Percentiles rank a stretch among this genome's conserved stretches.
Conservation (phyloP, 30 jellyfish, hydroid and myxozoan genomes). For the Cassiopea andromeda region DNA sequence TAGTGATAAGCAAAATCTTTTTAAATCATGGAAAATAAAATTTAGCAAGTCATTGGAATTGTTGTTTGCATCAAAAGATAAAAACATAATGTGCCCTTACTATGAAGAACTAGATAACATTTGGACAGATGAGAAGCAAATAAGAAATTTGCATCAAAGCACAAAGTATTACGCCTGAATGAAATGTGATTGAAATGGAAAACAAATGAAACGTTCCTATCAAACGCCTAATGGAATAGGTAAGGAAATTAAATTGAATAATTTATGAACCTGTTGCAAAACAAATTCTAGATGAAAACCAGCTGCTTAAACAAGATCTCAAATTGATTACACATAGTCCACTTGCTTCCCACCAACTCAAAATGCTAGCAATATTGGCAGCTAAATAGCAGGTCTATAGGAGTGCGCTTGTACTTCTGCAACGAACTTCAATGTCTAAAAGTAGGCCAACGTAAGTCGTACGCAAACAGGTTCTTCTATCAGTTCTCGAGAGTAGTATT, state of each 20-base stretch:
- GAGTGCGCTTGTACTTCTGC: too few relatives aligned
- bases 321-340: neutral
- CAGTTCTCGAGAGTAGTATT: too few relatives aligned
- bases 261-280: constrained; percentile 10
- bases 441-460: too few relatives aligned
- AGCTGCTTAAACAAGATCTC: constrained; percentile 29
- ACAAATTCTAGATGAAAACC: neutral
- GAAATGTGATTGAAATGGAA: neutral
- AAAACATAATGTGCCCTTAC: neutral
- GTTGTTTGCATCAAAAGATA: neutral
- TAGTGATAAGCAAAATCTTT: too few relatives aligned
- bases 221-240: neutral
- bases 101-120: neutral
- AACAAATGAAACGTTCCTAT: neutral
- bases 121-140: neutral
- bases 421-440: too few relatives aligned
- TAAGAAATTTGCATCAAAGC: neutral
- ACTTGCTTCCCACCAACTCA: neutral
- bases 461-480: too few relatives aligned
- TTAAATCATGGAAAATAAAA: too few relatives aligned
- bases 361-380: neutral
- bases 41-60: neutral
- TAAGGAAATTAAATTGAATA: neutral
- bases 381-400: neutral
- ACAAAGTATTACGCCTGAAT: neutral